Conservation (phyloP, 23 tunicate genomes). For the Oikopleura vanhoeffeni region DNA sequence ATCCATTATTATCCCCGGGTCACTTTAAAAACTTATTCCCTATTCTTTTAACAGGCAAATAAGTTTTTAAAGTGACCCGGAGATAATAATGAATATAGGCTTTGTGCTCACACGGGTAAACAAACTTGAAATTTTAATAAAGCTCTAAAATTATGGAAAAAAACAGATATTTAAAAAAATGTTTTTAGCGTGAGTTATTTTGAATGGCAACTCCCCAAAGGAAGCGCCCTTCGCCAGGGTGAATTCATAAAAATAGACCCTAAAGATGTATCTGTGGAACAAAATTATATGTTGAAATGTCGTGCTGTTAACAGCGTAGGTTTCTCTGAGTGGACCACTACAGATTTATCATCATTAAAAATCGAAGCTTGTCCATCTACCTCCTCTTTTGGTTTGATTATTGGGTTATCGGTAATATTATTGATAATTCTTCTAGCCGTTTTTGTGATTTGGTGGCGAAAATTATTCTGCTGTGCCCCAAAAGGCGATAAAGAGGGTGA, state of each 20-base stretch:
- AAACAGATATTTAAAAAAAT: neutral
- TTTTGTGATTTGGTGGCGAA: neutral
- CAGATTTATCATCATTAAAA: neutral
- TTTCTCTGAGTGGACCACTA: neutral
- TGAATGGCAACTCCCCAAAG: neutral
- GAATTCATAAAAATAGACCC: neutral
- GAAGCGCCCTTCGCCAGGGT: neutral
- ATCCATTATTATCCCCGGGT: too few relatives aligned
- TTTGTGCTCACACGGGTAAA: too few relatives aligned
- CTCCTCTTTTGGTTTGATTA: neutral
- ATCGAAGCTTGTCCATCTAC: neutral
- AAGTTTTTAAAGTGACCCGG: too few relatives aligned
- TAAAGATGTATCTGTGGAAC: neutral
- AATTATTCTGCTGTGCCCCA: neutral
- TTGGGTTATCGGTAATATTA: neutral
- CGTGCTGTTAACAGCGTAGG: neutral
- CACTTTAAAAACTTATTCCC: too few relatives aligned
- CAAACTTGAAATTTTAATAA: too few relatives aligned
- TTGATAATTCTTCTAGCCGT: neutral
- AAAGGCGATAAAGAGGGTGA: neutral
- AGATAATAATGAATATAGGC: too few relatives aligned
- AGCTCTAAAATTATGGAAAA: too few relatives aligned
- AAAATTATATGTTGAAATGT: neutral
- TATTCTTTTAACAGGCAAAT: too few relatives aligned
- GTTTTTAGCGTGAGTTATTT: neutral